These are phyloP conservation scores for Mnemiopsis leidyi DNA, from an alignment of 37 sponge, comb jelly and placozoan genomes.

Conservation along the genomic window DNA sequence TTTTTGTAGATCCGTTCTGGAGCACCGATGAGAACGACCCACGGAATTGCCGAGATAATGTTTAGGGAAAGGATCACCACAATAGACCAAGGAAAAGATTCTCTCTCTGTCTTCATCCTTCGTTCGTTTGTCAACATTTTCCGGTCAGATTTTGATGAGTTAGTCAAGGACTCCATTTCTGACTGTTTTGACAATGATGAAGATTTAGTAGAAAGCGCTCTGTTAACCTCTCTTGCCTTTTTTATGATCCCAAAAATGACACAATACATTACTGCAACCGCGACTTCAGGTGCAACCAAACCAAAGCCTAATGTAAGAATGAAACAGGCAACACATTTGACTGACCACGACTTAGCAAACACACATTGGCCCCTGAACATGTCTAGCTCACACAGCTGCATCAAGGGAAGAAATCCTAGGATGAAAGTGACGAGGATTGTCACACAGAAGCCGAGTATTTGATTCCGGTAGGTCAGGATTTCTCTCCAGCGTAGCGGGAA, in stretches of 20 bases:
- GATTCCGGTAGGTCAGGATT: not conserved
- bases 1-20: not conserved
- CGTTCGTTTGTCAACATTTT: not conserved
- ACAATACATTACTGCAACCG: not conserved
- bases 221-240: conserved; percentile 1
- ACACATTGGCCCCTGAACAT: not conserved
- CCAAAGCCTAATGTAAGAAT: not conserved
- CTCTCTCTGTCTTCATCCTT: not conserved
- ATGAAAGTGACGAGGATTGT: not conserved
- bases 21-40: not conserved
- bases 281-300: not conserved
- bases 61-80: not conserved
- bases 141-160: not conserved
- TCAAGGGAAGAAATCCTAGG: not conserved
- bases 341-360: not conserved
- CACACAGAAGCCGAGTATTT: not conserved
- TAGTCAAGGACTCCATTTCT: not conserved
- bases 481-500: conserved; percentile 8
- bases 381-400: conserved; percentile 1
- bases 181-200: not conserved
- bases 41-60: not conserved
- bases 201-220: not conserved
- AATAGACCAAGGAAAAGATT: conserved; percentile 12
- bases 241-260: not conserved
- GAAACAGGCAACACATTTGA: conserved; percentile 4